Evolutionary conservation across 2,113 vertebrate genomes (phyloP).

Genomic region (Onychorhynchus coronatus): DNA sequence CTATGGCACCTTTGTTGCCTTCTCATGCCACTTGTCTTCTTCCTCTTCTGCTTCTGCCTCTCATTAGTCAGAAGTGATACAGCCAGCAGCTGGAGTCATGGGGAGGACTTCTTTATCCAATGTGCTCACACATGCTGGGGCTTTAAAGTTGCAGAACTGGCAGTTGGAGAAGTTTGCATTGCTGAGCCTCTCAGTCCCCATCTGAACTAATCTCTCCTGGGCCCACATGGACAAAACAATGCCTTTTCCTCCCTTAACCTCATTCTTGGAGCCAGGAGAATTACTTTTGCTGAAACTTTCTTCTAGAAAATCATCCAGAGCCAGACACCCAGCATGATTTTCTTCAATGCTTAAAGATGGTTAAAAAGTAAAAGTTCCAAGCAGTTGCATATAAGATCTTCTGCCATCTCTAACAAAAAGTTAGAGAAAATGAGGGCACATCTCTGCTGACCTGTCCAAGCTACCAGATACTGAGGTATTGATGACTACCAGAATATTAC

Average conservation of each 20-base stretch:
- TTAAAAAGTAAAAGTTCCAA: not conserved
- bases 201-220: not conserved
- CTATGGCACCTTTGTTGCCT: not conserved
- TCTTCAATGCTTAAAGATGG: not conserved
- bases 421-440: not conserved
- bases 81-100: not conserved
- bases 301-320: not conserved
- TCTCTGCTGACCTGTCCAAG: not conserved
- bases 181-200: not conserved
- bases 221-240: not conserved
- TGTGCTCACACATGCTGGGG: not conserved
- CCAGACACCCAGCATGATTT: not conserved
- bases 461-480: not conserved
- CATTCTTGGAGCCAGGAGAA: not conserved
- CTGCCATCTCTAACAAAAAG: not conserved
- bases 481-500: not conserved
- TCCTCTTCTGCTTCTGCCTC: slow-evolving; percentile 23
- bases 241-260: not conserved
- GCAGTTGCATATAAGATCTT: not conserved
- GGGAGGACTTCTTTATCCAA: slow-evolving; percentile 21
- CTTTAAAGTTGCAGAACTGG: not conserved
- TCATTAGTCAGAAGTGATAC: slow-evolving; percentile 11
- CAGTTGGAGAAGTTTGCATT: not conserved
- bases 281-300: slow-evolving; percentile 2
- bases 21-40: not conserved